Evolutionary conservation across 2,113 vertebrate genomes (phyloP), one percentile per base, ranked within the genome.

Genomic region (Sinocyclocheilus maitianheensis): DNA sequence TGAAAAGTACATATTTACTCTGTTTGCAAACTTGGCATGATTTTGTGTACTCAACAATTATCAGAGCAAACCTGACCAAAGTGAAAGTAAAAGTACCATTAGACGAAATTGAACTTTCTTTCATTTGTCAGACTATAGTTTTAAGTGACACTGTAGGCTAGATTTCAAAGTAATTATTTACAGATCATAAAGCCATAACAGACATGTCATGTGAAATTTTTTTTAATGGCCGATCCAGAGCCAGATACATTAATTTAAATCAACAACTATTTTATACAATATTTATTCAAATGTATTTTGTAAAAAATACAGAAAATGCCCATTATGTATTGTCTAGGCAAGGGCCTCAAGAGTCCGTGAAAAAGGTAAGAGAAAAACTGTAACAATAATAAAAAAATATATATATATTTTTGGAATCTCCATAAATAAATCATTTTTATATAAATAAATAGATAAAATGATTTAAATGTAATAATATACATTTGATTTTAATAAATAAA

Each of bases 21-120:
- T 77, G 22, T 26, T 51, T 51, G n/a, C 46, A 53, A 77, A 77
- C 5, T 26, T 51, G 46, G n/a, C 46, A 76, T 74, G 71, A 5
- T 5, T 43, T 46, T 46, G 37, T 22, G 40, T 40, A 9, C 37
- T 13, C 8, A 77, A 48, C n/a, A 3, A 22, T 16, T 48, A 51
- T 6, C 5, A 7, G 12, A 51, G 74, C 74, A 76, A 76, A 53
- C 12, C 16, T n/a, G 84, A 30, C 12, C 24, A 88, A 88, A 85
- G 51, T 76, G 72, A 88, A 88, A 88, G 18, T 58, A 10, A 5
- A 51, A 26, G 77, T 26, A 37, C 53, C 13, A 43, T 67, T 46
- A 26, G 2, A 40, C 63, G 7, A 46, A 51, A 72, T 48, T 77
- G 67, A 51, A 60, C 71, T 80, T 84, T 84, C 37, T 81, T 86